Percentiles rank a stretch among this genome's conserved stretches.
These are phyloP conservation scores for Caenorhabditis brenneri DNA, from an alignment of 1,140 invertebrate species.

Conservation along the genomic window DNA sequence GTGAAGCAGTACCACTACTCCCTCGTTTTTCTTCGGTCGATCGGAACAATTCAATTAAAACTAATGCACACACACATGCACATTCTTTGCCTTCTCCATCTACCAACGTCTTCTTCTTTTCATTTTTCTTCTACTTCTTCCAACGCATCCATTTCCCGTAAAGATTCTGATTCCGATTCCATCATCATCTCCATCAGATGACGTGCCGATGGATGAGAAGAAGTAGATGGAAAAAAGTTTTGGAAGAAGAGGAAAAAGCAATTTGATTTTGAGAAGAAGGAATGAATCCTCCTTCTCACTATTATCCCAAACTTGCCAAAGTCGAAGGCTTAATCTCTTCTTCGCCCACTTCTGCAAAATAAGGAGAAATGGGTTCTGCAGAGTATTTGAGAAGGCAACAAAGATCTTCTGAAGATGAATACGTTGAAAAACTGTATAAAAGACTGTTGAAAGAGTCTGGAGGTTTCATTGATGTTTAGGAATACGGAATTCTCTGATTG, in stretches of 20 bases:
- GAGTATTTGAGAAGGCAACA: background rate
- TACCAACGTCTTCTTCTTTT: background rate
- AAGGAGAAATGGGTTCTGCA: background rate
- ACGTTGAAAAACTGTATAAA: no score
- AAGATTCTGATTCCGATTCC: conserved; percentile 16
- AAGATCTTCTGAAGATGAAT: background rate
- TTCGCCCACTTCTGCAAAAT: background rate
- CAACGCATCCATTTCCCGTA: conserved; percentile 7
- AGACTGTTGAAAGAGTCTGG: no score
- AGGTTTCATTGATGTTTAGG: no score
- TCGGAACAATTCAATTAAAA: conserved; percentile 41
- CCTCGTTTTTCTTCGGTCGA: conserved; percentile 11
- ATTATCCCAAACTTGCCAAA: background rate
- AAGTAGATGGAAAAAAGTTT: background rate
- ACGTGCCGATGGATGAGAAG: background rate
- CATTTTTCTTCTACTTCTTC: background rate
- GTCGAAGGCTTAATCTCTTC: background rate
- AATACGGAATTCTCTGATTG: no score
- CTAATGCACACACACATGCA: background rate
- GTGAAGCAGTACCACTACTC: background rate
- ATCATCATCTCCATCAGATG: background rate
- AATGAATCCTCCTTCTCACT: background rate
- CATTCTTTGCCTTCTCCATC: background rate
- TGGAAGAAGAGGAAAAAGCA: conserved; percentile 29
- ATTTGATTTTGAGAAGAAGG: conserved; percentile 23